Percentiles rank a stretch among this genome's conserved stretches.
Evolutionary conservation across 2,888 invertebrate genomes (phyloP).

Genomic region (Dromius quadrimaculatus): DNA sequence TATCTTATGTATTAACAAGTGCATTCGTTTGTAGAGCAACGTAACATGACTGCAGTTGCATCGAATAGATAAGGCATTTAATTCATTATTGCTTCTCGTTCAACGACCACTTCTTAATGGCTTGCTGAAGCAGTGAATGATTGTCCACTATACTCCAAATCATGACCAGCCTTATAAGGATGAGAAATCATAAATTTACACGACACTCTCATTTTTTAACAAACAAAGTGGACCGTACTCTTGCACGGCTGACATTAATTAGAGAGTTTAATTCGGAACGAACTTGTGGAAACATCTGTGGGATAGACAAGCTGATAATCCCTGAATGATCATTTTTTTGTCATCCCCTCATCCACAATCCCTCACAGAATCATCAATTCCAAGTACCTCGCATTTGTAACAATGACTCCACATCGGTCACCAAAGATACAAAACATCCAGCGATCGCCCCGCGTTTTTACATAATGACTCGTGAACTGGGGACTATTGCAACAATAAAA

Average conservation of each 20-base stretch:
- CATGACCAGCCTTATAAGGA: constrained; percentile 7
- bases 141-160: constrained; percentile 14
- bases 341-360: constrained; percentile 25
- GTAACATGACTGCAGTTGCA: constrained; percentile 43
- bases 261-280: too few species aligned
- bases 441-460: constrained; percentile 33
- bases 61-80: constrained; percentile 48
- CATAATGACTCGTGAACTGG: constrained; percentile 47
- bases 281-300: too few species aligned
- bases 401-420: constrained; percentile 10
- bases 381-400: not conserved
- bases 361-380: constrained; percentile 19
- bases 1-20: constrained; percentile 46
- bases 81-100: constrained; percentile 48
- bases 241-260: too few species aligned
- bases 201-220: not conserved
- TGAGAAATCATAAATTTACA: not conserved
- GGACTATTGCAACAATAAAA: constrained; percentile 27
- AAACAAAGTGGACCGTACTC: too few species aligned
- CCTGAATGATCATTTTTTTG: too few species aligned
- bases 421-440: constrained; percentile 32
- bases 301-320: not conserved
- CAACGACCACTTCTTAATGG: constrained; percentile 32
- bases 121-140: constrained; percentile 13
- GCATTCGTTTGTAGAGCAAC: constrained; percentile 43